Evolutionary conservation across 2,797 vertebrate species (phyloP).

Genomic region (Esox lucius): DNA sequence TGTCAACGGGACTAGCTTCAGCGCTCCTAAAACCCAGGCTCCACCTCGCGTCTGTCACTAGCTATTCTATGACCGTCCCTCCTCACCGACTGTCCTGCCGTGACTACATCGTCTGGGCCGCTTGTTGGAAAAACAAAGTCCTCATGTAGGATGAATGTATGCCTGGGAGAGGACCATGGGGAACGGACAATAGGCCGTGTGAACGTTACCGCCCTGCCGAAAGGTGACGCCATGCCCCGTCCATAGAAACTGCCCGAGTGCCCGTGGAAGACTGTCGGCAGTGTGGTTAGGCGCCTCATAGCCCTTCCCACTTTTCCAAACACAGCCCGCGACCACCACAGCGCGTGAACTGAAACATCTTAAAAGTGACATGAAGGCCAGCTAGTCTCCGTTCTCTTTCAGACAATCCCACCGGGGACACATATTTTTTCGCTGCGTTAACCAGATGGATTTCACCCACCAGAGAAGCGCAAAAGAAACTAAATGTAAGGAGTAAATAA

Average conservation of each 20-base stretch:
- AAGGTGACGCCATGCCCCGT: constrained; percentile 49
- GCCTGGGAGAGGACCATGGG: constrained; percentile 36
- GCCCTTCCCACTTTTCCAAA: not conserved
- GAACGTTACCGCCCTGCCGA: constrained; percentile 45
- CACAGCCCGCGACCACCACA: constrained; percentile 11
- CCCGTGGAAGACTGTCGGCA: constrained; percentile 15
- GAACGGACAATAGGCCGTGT: constrained; percentile 29
- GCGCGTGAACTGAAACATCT: not conserved
- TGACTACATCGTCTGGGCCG: constrained; percentile 31
- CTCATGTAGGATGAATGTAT: constrained; percentile 31
- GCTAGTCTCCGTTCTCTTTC: not conserved
- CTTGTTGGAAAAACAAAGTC: not conserved
- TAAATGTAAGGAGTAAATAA: too few species aligned
- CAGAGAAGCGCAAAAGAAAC: too few species aligned
- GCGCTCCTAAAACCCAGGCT: constrained; percentile 32
- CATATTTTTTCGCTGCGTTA: too few species aligned
- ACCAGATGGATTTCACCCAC: too few species aligned
- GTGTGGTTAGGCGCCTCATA: constrained; percentile 22
- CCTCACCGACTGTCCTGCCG: constrained; percentile 11
- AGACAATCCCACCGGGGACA: not conserved
- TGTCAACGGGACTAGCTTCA: constrained; percentile 42
- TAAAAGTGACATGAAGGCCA: not conserved
- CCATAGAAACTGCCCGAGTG: constrained; percentile 36
- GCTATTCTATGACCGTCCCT: constrained; percentile 40
- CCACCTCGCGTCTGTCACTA: constrained; percentile 48